Conservation (phyloP, 2,113 vertebrate genomes). For the Hirundichthys speculiger region DNA sequence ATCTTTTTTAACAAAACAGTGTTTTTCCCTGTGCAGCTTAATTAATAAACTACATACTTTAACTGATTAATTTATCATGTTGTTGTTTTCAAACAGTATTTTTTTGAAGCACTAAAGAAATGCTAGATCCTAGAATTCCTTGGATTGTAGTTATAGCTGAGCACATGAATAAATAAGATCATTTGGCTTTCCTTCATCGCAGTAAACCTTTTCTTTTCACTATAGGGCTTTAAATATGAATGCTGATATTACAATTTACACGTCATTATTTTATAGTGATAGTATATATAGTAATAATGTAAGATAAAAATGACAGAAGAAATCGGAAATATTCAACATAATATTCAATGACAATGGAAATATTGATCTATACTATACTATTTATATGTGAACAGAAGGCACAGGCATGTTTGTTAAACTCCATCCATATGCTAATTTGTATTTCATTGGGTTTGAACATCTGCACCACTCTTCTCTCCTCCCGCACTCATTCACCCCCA, state of each 20-base stretch:
- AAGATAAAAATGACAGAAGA: too few relatives aligned
- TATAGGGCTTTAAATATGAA: too few relatives aligned
- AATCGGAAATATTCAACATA: too few relatives aligned
- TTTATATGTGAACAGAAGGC: slow-evolving; percentile 6
- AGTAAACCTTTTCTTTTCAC: too few relatives aligned
- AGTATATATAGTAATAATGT: too few relatives aligned
- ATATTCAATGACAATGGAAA: neutral
- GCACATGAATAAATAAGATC: too few relatives aligned
- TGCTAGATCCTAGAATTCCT: too few relatives aligned
- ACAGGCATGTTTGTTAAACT: slow-evolving; percentile 8
- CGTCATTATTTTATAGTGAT: too few relatives aligned
- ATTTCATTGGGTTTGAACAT: slow-evolving; percentile 48
- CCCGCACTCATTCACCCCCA: slow-evolving; percentile 65
- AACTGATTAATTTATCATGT: neutral
- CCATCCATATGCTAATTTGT: slow-evolving; percentile 5
- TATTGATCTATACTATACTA: neutral
- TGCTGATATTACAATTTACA: too few relatives aligned
- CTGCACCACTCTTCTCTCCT: slow-evolving; percentile 37
- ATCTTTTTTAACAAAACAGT: neutral
- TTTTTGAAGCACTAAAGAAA: too few relatives aligned
- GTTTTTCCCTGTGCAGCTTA: slow-evolving; percentile 16
- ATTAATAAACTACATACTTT: neutral
- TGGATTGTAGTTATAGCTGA: too few relatives aligned
- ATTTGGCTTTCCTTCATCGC: too few relatives aligned
- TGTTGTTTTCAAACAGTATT: neutral